Evolutionary conservation across 2,797 vertebrate species (phyloP).

Genomic region (Varecia variegata): DNA sequence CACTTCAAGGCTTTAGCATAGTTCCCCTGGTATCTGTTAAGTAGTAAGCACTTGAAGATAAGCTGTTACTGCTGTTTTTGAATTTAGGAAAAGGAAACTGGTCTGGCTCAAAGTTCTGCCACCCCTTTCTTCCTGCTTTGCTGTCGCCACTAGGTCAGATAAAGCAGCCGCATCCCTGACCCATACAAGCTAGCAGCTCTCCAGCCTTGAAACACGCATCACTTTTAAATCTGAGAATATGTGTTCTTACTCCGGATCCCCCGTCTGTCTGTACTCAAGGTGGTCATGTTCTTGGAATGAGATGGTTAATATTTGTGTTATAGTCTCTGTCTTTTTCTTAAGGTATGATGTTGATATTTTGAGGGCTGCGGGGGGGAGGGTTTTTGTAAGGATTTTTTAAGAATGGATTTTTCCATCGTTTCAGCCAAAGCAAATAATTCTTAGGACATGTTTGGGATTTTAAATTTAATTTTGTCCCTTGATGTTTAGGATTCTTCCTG

Average conservation of each 20-base stretch:
- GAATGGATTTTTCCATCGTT: background rate
- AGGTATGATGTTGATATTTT: background rate
- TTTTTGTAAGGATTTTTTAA: background rate
- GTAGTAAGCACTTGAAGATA: fast-evolving
- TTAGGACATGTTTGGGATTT: background rate
- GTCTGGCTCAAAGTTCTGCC: fast-evolving
- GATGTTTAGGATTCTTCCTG: too few species aligned
- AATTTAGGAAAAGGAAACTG: too few species aligned
- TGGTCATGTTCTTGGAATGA: background rate
- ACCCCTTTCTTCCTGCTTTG: background rate
- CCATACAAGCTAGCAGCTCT: fast-evolving
- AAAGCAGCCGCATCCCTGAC: background rate
- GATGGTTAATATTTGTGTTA: background rate
- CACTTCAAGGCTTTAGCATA: fast-evolving
- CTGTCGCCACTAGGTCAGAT: background rate
- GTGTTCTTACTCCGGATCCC: fast-evolving
- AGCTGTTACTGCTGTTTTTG: background rate
- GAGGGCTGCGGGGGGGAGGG: background rate
- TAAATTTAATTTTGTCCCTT: background rate
- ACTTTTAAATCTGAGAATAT: background rate
- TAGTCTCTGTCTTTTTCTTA: background rate
- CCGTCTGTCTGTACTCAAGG: fast-evolving
- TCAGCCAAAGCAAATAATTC: background rate
- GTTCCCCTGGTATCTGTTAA: background rate
- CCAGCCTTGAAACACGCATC: background rate